Evolutionary conservation across 2,797 vertebrate genomes (phyloP).

Genomic region (Paramormyrops hopkinsi): DNA sequence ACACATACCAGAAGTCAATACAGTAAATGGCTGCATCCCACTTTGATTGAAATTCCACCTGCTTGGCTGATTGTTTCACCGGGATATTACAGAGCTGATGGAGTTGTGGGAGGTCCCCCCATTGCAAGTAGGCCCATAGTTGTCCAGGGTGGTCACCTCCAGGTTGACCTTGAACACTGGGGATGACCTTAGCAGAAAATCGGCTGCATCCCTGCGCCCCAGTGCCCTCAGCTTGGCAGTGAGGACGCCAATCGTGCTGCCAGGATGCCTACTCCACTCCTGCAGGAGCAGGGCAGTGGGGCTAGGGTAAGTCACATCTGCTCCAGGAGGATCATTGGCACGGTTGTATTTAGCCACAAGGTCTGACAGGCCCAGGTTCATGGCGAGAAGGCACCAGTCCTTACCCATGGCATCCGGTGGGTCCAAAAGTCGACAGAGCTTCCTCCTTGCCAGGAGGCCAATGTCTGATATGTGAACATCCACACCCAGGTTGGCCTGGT

Average conservation of each 20-base stretch:
- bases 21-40: slow-evolving; percentile 23
- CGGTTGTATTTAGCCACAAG: slow-evolving; percentile 85
- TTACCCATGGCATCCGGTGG: slow-evolving; percentile 91
- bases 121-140: slow-evolving; percentile 81
- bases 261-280: slow-evolving; percentile 77
- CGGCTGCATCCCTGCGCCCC: slow-evolving; percentile 87
- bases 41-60: slow-evolving; percentile 30
- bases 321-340: slow-evolving; percentile 59
- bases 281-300: slow-evolving; percentile 82
- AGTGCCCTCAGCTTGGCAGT: slow-evolving; percentile 88
- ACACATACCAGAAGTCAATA: slow-evolving; percentile 9
- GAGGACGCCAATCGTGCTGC: slow-evolving; percentile 82
- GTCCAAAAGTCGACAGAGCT: slow-evolving; percentile 89
- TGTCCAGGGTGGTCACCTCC: slow-evolving; percentile 65
- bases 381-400: slow-evolving; percentile 97
- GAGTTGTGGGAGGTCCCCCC: slow-evolving; percentile 94
- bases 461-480: slow-evolving; percentile 81
- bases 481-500: slow-evolving; percentile 78
- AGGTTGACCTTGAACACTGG: slow-evolving; percentile 84
- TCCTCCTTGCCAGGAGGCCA: slow-evolving; percentile 76
- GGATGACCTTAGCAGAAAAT: slow-evolving; percentile 86
- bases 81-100: slow-evolving; percentile 93
- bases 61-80: slow-evolving; percentile 58
- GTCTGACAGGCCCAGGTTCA: slow-evolving; percentile 91
- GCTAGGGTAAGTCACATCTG: slow-evolving; percentile 63